Conservation (phyloP, 2,113 vertebrate species). For the Microcebus lehilahytsara region DNA sequence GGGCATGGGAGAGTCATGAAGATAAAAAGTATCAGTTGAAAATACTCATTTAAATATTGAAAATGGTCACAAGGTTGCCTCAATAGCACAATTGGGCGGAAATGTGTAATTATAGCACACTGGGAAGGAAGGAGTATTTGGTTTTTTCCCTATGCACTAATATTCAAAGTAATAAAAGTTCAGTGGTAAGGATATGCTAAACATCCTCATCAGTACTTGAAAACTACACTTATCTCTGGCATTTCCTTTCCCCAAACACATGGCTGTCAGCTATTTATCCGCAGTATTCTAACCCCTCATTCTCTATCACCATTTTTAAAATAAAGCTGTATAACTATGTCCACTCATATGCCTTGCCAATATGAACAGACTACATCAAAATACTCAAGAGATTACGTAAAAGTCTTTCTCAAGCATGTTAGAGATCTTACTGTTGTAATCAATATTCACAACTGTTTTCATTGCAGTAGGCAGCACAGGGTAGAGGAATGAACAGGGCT, state of each 20-base stretch:
- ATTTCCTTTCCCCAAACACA: slow-evolving; percentile 71
- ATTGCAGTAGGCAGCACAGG: background rate
- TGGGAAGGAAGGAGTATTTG: background rate
- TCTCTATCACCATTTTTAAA: slow-evolving; percentile 25
- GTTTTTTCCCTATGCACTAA: background rate
- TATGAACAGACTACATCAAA: slow-evolving; percentile 11
- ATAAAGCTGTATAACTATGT: background rate
- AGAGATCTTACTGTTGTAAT: background rate
- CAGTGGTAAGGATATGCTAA: slow-evolving; percentile 72
- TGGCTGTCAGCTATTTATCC: slow-evolving; percentile 41
- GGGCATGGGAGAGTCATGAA: background rate
- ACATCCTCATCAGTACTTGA: slow-evolving; percentile 77
- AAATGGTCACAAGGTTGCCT: background rate
- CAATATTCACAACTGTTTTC: background rate
- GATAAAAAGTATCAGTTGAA: background rate
- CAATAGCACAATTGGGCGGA: background rate
- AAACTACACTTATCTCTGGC: slow-evolving; percentile 71
- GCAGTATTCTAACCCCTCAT: slow-evolving; percentile 16
- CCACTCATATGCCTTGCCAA: slow-evolving; percentile 56
- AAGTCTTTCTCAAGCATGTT: slow-evolving; percentile 20
- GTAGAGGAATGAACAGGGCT: background rate
- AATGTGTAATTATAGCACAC: background rate
- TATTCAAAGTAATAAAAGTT: background rate
- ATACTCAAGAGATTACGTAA: slow-evolving; percentile 24
- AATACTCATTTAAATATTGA: slow-evolving; percentile 41